Percentiles rank a stretch among this genome's conserved stretches.
Conservation (phyloP, 37 sponge, comb jelly and placozoan species). For the Cliona cf. orientalis region DNA sequence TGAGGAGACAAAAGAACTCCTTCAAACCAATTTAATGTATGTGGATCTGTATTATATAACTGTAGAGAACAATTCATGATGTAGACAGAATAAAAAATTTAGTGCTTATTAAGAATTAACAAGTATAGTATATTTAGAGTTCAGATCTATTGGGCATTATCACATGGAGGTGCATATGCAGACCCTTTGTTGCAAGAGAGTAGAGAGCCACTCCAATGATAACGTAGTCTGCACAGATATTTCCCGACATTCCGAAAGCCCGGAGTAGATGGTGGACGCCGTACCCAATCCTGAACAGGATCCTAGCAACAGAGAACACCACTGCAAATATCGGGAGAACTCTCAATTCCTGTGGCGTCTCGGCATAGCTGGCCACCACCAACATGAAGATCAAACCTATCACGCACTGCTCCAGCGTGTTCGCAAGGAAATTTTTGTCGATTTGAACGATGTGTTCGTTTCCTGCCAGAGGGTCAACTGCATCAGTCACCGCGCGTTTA, state of each 20-base stretch:
- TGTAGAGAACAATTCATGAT: neutral
- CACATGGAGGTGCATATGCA: no score
- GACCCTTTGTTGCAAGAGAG: neutral
- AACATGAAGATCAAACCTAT: neutral
- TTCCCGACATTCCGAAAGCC: constrained; percentile 27
- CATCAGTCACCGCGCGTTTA: neutral
- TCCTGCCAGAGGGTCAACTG: constrained; percentile 43
- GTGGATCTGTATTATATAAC: neutral
- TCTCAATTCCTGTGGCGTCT: constrained; percentile 46
- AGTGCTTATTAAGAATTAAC: neutral
- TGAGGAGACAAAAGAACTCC: constrained; percentile 28
- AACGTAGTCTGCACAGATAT: neutral
- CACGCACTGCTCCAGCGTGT: constrained; percentile 61
- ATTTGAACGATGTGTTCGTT: constrained; percentile 50
- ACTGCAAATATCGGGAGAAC: constrained; percentile 44
- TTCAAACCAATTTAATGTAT: constrained; percentile 4
- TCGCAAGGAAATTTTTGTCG: constrained; percentile 40
- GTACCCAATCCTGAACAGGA: constrained; percentile 59
- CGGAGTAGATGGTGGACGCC: constrained; percentile 32
- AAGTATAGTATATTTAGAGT: no score
- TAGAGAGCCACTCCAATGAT: constrained; percentile 10
- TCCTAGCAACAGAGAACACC: constrained; percentile 38
- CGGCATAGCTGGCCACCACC: constrained; percentile 12
- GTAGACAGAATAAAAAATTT: neutral
- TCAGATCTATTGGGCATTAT: no score